Evolutionary conservation across 1,140 invertebrate species (phyloP), one percentile per base, ranked within the genome.

Genomic region (Aphelinus certus): DNA sequence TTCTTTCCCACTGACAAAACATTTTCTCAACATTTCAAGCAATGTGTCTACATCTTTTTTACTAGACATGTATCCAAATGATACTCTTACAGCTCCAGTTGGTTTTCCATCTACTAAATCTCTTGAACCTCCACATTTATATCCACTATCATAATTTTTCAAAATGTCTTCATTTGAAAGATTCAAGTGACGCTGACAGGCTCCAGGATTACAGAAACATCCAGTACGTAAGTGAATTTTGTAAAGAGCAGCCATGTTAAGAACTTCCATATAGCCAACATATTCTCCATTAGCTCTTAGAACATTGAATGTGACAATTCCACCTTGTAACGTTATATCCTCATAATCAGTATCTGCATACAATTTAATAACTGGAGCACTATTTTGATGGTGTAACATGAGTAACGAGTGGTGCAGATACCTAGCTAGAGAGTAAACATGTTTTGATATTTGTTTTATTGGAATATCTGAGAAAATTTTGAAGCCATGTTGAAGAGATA

Each of bases 161-260:
- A 92, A 91, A 73, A 98, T 88, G 56, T 95, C 92, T 3, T 91
- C 83, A 57, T 92, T 89, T 0, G 90, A 90, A 6, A 97, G 84
- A 2, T 89, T 85, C 46, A 99, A 88, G 83, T 95, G 94, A 53
- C 92, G 88, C 86, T 98, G 95, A 87, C 98, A 99, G 4, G 97
- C 95, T 42, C 97, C 98, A 4, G 97, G 94, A 89, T 99, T 99
- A 85, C 98, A 99, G 84, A 98, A 97, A 85, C 97, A 99, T 0
- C 97, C 97, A 2, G 95, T 97, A 79, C 97, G 90, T 26, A 99
- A 82, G 80, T 95, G 92, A 69, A 99, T 94, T 73, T 94, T 93
- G 83, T 96, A 93, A 43, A 97, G 83, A 76, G 95, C 92, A 0
- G 96, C 95, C 88, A 98, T 92, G 79, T 96, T 94, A 72, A 96